Conservation (phyloP, 2,888 invertebrate species). For the Harpalus rubripes region DNA sequence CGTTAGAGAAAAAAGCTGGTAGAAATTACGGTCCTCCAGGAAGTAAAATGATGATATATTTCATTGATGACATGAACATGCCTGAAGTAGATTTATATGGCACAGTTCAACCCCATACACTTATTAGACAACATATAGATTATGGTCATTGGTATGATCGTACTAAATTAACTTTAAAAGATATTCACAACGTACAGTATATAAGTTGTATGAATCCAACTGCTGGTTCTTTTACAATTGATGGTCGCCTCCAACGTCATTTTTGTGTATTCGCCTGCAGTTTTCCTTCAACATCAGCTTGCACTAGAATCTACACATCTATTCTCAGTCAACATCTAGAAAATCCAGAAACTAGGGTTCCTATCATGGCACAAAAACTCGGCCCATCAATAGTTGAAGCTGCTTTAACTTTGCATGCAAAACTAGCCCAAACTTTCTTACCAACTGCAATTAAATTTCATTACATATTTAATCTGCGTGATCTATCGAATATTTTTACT, state of each 20-base stretch:
- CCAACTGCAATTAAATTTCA: slow-evolving; percentile 98
- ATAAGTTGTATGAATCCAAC: slow-evolving; percentile 98
- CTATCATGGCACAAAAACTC: slow-evolving; percentile 80
- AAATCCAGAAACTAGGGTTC: slow-evolving; percentile 84
- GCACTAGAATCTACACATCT: slow-evolving; percentile 90
- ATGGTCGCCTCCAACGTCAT: slow-evolving; percentile 92
- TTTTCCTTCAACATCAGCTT: slow-evolving; percentile 90
- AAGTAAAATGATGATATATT: slow-evolving; percentile 94
- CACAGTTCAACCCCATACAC: slow-evolving; percentile 96
- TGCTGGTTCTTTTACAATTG: slow-evolving; percentile 96
- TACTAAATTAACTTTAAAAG: slow-evolving; percentile 90
- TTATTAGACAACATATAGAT: slow-evolving; percentile 95
- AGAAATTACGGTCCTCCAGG: slow-evolving; percentile 96
- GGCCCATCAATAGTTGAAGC: slow-evolving; percentile 83
- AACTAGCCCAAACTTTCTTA: slow-evolving; percentile 87
- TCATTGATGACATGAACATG: slow-evolving; percentile 98
- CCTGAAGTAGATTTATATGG: slow-evolving; percentile 97
- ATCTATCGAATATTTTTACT: slow-evolving; percentile 96
- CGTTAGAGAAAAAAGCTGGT: slow-evolving; percentile 96
- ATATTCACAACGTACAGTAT: slow-evolving; percentile 96
- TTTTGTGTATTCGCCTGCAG: slow-evolving; percentile 93
- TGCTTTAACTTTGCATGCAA: slow-evolving; percentile 88
- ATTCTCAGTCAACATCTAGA: slow-evolving; percentile 89
- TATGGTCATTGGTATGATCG: slow-evolving; percentile 98
- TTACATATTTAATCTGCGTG: slow-evolving; percentile 95